Evolutionary conservation across 2,797 vertebrate genomes (phyloP).

Genomic region (Micromesistius poutassou): DNA sequence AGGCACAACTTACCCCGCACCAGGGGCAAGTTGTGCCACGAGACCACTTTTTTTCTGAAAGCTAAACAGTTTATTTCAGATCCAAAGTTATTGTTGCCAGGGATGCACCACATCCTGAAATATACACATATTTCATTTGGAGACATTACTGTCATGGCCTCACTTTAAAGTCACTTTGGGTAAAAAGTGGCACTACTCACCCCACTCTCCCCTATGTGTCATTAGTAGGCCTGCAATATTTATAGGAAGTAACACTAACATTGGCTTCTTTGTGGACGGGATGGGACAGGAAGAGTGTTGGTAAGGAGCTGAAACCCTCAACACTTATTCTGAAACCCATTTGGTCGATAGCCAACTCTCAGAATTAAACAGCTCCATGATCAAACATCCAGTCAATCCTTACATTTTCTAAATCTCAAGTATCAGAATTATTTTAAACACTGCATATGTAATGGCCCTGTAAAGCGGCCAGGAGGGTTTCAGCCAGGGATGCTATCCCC

Average conservation of each 20-base stretch:
- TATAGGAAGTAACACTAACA: background rate
- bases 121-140: too few relatives aligned
- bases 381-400: slow-evolving; percentile 20
- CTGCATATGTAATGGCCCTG: slow-evolving; percentile 42
- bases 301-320: slow-evolving; percentile 13
- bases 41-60: too few relatives aligned
- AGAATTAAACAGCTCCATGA: slow-evolving; percentile 4
- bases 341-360: slow-evolving; percentile 4
- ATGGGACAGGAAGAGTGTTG: background rate
- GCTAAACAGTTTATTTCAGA: too few relatives aligned
- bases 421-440: slow-evolving; percentile 39
- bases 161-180: too few relatives aligned
- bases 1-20: too few relatives aligned
- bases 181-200: too few relatives aligned
- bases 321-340: slow-evolving; percentile 15
- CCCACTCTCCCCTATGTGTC: too few relatives aligned
- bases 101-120: too few relatives aligned
- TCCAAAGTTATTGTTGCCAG: too few relatives aligned
- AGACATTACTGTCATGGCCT: too few relatives aligned
- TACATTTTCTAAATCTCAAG: slow-evolving; percentile 50
- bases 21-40: too few relatives aligned
- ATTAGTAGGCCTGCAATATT: too few relatives aligned
- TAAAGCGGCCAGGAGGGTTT: background rate
- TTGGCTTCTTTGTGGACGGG: slow-evolving; percentile 15
- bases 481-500: background rate